phyloP scores from a whole-genome alignment of 1,140 invertebrate genomes.

The Pemphigus obesinymphae region DNA sequence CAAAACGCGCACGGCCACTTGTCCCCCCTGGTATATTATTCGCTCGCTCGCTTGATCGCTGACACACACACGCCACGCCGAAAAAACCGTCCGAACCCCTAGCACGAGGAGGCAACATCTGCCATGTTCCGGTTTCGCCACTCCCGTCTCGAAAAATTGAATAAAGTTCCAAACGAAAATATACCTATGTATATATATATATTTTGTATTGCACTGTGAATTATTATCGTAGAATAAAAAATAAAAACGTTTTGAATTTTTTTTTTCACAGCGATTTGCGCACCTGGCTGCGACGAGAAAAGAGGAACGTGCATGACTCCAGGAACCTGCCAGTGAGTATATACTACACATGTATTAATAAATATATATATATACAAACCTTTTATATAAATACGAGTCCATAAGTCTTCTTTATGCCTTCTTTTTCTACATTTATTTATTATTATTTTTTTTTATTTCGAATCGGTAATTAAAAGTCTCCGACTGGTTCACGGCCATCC shows the following conservation, averaged over 20 bases:
- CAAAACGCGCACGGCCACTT: constrained; percentile 24
- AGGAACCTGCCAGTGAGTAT: constrained; percentile 92
- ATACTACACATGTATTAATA: background rate
- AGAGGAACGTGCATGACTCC: constrained; percentile 88
- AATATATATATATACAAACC: background rate
- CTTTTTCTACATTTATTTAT: background rate
- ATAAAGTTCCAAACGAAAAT: background rate
- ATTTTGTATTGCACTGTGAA: background rate
- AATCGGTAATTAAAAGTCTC: constrained; percentile 37
- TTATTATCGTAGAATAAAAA: background rate
- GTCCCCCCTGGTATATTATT: background rate
- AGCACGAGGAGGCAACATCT: constrained; percentile 4
- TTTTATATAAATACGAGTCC: constrained; percentile 20
- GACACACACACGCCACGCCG: too few relatives aligned
- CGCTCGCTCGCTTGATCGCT: too few relatives aligned
- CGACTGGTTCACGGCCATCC: constrained; percentile 32
- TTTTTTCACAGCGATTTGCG: constrained; percentile 73
- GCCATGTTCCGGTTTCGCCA: constrained; percentile 35
- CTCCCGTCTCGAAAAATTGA: background rate
- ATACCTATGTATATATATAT: background rate
- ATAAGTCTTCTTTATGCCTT: constrained; percentile 19
- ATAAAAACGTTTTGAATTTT: constrained; percentile 44
- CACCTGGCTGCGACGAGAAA: constrained; percentile 79
- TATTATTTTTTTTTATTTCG: constrained; percentile 10
- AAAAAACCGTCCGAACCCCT: constrained; percentile 16